Conservation (phyloP, 1,140 invertebrate genomes). For the Drosophila dunni region DNA sequence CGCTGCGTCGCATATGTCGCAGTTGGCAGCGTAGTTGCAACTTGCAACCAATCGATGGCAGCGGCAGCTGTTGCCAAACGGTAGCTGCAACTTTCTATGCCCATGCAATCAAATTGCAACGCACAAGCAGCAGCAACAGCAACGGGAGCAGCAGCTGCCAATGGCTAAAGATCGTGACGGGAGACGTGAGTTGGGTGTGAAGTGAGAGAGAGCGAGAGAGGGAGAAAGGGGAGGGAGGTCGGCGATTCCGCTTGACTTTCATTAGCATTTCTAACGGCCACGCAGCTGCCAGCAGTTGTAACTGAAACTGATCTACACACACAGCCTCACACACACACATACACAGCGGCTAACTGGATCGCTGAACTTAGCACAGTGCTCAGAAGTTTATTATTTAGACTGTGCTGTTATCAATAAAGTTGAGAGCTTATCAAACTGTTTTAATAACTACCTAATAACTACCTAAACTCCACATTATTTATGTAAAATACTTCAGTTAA, state of each 20-base stretch:
- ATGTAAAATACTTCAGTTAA: too few relatives aligned
- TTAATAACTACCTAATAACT: too few relatives aligned
- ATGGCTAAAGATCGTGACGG: slow-evolving; percentile 56
- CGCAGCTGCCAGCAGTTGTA: slow-evolving; percentile 70
- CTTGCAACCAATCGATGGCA: not conserved
- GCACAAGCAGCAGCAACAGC: slow-evolving; percentile 50
- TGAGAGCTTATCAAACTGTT: too few relatives aligned
- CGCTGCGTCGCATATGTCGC: slow-evolving; percentile 51
- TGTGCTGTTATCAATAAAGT: too few relatives aligned
- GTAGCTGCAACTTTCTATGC: slow-evolving; percentile 81
- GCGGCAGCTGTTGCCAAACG: slow-evolving; percentile 68
- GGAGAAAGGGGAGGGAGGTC: not conserved
- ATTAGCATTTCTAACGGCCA: slow-evolving; percentile 83
- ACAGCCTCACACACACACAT: slow-evolving; percentile 14
- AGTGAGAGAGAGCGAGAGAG: too few relatives aligned
- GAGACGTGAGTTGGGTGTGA: not conserved
- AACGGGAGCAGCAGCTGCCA: slow-evolving; percentile 37
- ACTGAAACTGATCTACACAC: slow-evolving; percentile 41
- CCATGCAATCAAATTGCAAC: slow-evolving; percentile 74
- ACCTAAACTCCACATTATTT: too few relatives aligned
- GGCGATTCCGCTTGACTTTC: slow-evolving; percentile 68
- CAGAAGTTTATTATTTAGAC: not conserved
- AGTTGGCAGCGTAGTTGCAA: slow-evolving; percentile 14
- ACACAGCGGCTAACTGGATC: slow-evolving; percentile 33
- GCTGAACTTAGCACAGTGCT: slow-evolving; percentile 33